Percentiles rank a stretch among this genome's conserved stretches.
phyloP scores from a whole-genome alignment of 2,888 invertebrate species.

The Acleris cristana region DNA sequence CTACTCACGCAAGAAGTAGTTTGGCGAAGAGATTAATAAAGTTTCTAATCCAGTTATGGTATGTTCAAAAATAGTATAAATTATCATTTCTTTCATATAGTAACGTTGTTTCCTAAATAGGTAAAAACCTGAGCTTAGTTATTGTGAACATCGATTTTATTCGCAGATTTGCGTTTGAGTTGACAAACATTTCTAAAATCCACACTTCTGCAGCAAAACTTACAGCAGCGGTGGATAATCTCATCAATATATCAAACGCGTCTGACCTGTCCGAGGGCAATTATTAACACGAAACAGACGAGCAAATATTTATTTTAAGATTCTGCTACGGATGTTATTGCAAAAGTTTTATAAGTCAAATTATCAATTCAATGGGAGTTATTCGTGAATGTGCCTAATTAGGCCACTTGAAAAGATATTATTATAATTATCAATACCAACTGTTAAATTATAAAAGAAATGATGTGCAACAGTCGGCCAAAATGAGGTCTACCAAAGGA shows the following conservation, averaged over 20 bases:
- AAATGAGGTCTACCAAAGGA: too few relatives aligned
- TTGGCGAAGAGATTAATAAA: too few relatives aligned
- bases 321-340: conserved; percentile 23
- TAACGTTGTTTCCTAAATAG: too few relatives aligned
- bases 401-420: not conserved
- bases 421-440: not conserved
- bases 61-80: too few relatives aligned
- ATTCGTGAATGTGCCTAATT: not conserved
- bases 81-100: too few relatives aligned
- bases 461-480: not conserved
- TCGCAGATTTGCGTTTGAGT: too few relatives aligned
- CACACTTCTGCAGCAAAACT: conserved; percentile 43
- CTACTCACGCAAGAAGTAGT: too few relatives aligned
- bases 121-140: too few relatives aligned
- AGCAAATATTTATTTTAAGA: conserved; percentile 45
- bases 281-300: conserved; percentile 59
- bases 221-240: conserved; percentile 62
- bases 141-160: too few relatives aligned
- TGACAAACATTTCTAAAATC: not conserved
- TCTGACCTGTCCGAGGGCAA: conserved; percentile 59
- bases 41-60: too few relatives aligned
- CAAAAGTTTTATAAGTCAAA: not conserved
- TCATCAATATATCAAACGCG: conserved; percentile 72
- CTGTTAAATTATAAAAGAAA: not conserved
- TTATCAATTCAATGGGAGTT: not conserved